Conservation (phyloP, 2,113 vertebrate species). For the Erinaceus europaeus region DNA sequence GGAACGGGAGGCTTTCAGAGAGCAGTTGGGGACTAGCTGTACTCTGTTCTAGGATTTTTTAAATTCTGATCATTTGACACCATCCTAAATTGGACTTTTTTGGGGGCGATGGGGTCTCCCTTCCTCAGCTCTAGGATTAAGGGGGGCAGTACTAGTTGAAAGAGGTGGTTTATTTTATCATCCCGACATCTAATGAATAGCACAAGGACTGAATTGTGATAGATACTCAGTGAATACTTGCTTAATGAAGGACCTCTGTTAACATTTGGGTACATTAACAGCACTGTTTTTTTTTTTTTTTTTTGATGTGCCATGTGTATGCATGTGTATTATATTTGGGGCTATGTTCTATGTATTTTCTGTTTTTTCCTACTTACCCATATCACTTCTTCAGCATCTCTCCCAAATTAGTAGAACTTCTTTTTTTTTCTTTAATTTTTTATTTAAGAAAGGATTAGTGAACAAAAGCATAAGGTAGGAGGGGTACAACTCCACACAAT, state of each 20-base stretch:
- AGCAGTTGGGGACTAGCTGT: neutral
- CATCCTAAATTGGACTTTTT: neutral
- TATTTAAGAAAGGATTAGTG: no score
- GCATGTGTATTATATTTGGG: neutral
- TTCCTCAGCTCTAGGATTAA: neutral
- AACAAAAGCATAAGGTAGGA: no score
- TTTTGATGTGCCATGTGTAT: neutral
- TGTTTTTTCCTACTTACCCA: neutral
- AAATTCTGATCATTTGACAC: neutral
- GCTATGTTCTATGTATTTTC: neutral
- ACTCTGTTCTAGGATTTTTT: conserved; percentile 27
- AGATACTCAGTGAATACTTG: neutral
- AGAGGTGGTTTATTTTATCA: neutral
- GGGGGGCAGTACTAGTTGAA: neutral
- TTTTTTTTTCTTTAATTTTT: no score
- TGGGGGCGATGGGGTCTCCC: neutral
- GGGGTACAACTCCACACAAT: no score
- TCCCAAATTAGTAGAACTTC: neutral
- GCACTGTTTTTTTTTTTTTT: neutral
- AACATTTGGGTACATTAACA: neutral
- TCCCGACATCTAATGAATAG: neutral
- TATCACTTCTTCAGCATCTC: conserved; percentile 1
- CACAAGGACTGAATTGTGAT: neutral
- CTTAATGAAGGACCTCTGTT: neutral
- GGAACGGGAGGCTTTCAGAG: neutral